phyloP scores from a whole-genome alignment of 2,797 vertebrate species.

The Alosa sapidissima region DNA sequence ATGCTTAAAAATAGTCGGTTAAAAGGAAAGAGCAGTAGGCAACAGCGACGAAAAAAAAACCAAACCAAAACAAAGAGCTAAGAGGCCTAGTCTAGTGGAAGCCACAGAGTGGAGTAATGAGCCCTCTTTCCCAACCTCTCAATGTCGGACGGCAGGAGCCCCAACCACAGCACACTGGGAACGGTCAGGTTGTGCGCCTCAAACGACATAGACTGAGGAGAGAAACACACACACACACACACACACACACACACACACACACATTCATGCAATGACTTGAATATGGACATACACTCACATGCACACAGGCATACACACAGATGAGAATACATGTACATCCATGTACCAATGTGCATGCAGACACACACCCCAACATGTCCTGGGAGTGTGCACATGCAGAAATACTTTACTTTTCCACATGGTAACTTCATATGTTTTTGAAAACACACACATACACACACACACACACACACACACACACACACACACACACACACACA shows the following conservation, averaged over 20 bases:
- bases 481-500: conserved; percentile 23
- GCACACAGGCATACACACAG: conserved; percentile 10
- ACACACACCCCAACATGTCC: neutral
- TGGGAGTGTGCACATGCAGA: conserved; percentile 40
- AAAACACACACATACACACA: neutral
- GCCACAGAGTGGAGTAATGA: conserved; percentile 65
- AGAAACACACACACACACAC: conserved; percentile 36
- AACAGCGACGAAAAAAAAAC: conserved; percentile 61
- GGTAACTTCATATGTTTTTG: conserved; percentile 50
- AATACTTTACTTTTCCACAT: conserved; percentile 49
- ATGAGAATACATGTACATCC: conserved; percentile 38
- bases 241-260: conserved; percentile 35
- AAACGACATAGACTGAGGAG: conserved; percentile 92
- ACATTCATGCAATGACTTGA: conserved; percentile 35
- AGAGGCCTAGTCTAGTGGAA: conserved; percentile 71
- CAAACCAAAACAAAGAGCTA: conserved; percentile 73
- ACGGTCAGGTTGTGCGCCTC: conserved; percentile 93
- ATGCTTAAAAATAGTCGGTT: conserved; percentile 51
- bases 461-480: neutral
- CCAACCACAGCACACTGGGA: conserved; percentile 93
- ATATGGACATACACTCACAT: conserved; percentile 37
- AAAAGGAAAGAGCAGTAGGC: conserved; percentile 28
- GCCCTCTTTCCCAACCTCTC: conserved; percentile 81
- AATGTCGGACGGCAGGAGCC: conserved; percentile 95
- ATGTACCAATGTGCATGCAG: neutral